These are phyloP conservation scores for Dolichotis patagonum DNA, from an alignment of 2,113 vertebrate species.

Conservation along the genomic window DNA sequence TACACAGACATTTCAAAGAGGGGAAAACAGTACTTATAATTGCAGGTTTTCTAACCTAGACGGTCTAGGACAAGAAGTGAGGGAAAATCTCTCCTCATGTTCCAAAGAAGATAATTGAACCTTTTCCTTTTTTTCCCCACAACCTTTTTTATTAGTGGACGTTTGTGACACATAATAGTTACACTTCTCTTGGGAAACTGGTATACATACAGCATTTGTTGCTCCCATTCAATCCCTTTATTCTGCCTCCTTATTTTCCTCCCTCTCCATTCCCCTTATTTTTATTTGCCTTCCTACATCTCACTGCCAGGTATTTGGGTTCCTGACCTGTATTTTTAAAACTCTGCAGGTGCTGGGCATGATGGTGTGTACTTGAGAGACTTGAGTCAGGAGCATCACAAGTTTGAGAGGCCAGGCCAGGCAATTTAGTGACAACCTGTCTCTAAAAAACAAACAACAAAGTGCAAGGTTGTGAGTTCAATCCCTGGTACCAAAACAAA, in stretches of 20 bases:
- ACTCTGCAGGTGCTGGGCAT: no score
- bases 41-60: not conserved
- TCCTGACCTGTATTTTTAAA: not conserved
- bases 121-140: not conserved
- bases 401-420: no score
- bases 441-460: no score
- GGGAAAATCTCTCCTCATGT: not conserved
- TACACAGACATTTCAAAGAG: slow-evolving; percentile 37
- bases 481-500: no score
- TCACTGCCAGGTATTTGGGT: not conserved
- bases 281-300: not conserved
- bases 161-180: not conserved
- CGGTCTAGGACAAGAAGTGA: no score
- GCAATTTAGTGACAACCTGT: no score
- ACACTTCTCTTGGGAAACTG: not conserved
- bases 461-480: no score
- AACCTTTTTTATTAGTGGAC: not conserved
- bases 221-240: not conserved
- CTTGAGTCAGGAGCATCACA: no score
- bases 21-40: not conserved
- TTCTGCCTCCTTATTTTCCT: not conserved
- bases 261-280: not conserved
- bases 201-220: not conserved
- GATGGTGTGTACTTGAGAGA: no score
- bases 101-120: not conserved